Conservation (phyloP, 2,888 invertebrate species). For the Heteropelma amictum region DNA sequence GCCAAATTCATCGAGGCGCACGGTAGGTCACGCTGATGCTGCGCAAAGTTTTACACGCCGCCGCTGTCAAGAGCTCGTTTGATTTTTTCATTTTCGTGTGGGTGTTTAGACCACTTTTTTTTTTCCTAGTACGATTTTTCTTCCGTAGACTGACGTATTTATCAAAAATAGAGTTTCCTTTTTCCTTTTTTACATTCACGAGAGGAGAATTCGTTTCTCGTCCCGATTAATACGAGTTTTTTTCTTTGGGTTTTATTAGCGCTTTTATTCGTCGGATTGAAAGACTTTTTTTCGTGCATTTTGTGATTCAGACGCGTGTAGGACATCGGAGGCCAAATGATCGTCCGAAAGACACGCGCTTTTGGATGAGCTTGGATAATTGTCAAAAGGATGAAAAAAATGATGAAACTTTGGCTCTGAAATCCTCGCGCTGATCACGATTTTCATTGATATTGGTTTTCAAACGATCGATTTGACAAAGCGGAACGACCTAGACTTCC, state of each 20-base stretch:
- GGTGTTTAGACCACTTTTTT: neutral
- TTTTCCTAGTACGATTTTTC: neutral
- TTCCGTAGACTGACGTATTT: neutral
- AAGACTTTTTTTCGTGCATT: neutral
- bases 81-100: neutral
- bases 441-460: slow-evolving; percentile 7
- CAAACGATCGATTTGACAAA: slow-evolving; percentile 29
- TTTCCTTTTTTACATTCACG: slow-evolving; percentile 3
- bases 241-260: slow-evolving; percentile 8
- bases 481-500: slow-evolving; percentile 21
- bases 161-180: neutral
- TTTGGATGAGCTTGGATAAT: no score
- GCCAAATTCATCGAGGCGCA: slow-evolving; percentile 77
- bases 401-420: neutral
- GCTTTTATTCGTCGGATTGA: slow-evolving; percentile 46
- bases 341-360: no score
- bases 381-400: no score
- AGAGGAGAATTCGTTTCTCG: slow-evolving; percentile 21
- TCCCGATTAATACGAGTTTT: slow-evolving; percentile 32
- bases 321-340: no score
- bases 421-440: neutral
- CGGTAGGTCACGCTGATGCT: slow-evolving; percentile 73
- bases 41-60: slow-evolving; percentile 39
- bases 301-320: neutral
- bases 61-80: slow-evolving; percentile 34